Base-by-base conservation (phyloP, 2,113 vertebrate genomes). In the Cricetomys ansorgei region DNA sequence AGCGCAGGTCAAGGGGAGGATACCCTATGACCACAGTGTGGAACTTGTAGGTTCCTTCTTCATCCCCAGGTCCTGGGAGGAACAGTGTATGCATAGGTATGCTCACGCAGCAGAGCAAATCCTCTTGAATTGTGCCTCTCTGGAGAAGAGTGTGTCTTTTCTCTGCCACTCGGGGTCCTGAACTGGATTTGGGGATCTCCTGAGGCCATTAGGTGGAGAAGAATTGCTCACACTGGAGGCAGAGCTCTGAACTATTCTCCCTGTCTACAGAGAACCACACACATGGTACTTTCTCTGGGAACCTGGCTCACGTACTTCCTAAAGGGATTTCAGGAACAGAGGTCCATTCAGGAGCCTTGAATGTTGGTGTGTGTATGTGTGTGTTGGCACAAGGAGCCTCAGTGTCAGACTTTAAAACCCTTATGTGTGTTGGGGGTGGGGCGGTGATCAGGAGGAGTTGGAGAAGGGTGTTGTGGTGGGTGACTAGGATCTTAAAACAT, bases 151-250 rank as follows among this genome's bases (percentile, higher is more conserved):
- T 81, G 55, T 6, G 81, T 85, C 65, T 69, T 86, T 73, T 96
- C 73, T 96, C 70, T 57, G 64, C 45, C 15, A 9, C 67, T 27
- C 0, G 16, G 67, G 40, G 69, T 62, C 27, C 77, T 92, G 89
- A 55, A 79, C 86, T 92, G 43, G 55, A 94, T 77, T 96, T 96
- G 83, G 69, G 93, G 84, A 57, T 97, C 95, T 96, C 92, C 87
- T 12, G 37, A 62, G 72, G 84, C 73, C 12, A 34, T 94, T 62
- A 92, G 93, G 88, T 75, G 83, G 88, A 93, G 84, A 97, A 64
- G 45, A 97, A 97, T 76, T 93, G 93, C 84, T 16, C 96, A 48
- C 23, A 94, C 34, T 43, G 80, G 89, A 12, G 86, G 90, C 76
- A 81, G 6, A 86, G 80, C 75, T 34, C 1, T 87, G 94, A 97